These are phyloP conservation scores for Ceyx erithaca DNA, from an alignment of 2,797 vertebrate genomes.

Conservation along the genomic window DNA sequence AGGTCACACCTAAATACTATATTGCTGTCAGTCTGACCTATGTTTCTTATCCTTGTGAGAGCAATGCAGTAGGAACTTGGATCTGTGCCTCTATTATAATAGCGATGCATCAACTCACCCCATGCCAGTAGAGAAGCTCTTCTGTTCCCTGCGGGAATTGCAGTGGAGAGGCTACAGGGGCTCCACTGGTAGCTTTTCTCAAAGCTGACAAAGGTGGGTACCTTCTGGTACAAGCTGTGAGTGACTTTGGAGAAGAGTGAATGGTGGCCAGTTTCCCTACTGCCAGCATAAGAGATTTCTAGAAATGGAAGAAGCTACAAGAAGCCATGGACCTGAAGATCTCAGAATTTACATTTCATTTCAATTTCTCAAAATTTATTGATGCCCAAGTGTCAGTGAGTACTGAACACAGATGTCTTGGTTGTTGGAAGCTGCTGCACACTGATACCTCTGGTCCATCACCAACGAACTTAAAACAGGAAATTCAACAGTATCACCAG, in stretches of 20 bases:
- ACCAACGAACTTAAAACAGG: not conserved
- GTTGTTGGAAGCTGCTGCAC: not conserved
- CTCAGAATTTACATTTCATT: not conserved
- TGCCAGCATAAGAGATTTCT: not conserved
- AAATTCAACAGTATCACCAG: not conserved
- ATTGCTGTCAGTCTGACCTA: not conserved
- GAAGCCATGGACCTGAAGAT: not conserved
- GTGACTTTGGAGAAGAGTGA: not conserved
- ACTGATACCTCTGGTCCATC: not conserved
- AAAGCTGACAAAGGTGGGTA: not conserved
- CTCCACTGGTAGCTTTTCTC: not conserved
- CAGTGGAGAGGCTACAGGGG: not conserved
- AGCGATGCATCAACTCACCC: not conserved
- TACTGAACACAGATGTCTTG: not conserved
- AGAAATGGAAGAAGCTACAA: not conserved
- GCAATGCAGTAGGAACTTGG: not conserved
- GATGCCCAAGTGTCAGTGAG: not conserved
- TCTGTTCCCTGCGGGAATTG: not conserved
- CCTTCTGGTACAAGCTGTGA: accelerated
- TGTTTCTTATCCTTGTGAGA: not conserved
- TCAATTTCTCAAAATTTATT: not conserved
- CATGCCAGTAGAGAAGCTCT: not conserved
- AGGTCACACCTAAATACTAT: not conserved
- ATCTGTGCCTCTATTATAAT: not conserved
- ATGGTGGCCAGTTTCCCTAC: not conserved